phyloP scores from a whole-genome alignment of 2,797 vertebrate species.

The Acrossocheilus fasciatus region DNA sequence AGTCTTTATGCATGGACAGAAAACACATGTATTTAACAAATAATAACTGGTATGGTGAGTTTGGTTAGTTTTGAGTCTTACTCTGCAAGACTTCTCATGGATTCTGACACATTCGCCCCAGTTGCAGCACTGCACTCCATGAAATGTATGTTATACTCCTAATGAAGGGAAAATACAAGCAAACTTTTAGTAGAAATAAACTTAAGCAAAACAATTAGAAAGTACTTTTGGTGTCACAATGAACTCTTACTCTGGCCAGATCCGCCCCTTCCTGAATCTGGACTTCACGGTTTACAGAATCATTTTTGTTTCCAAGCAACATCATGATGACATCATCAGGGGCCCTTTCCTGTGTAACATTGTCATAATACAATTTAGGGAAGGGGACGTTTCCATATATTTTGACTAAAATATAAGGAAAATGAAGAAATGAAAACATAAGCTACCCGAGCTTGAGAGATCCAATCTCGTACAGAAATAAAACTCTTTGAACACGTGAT shows the following conservation, averaged over 20 bases:
- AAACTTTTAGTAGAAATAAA: not conserved
- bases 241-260: constrained; percentile 83
- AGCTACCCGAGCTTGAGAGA: constrained; percentile 86
- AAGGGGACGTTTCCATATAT: not conserved
- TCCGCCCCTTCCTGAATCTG: constrained; percentile 75
- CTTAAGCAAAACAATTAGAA: not conserved
- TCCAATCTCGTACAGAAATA: constrained; percentile 85
- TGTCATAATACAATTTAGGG: not conserved
- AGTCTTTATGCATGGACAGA: not conserved
- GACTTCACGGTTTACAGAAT: constrained; percentile 79
- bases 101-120: constrained; percentile 86
- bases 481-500: constrained; percentile 85
- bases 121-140: constrained; percentile 92
- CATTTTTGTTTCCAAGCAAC: constrained; percentile 92
- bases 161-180: not conserved
- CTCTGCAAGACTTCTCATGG: constrained; percentile 85
- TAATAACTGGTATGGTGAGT: not conserved
- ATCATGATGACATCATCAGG: constrained; percentile 76
- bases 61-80: constrained; percentile 69
- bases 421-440: not conserved
- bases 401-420: not conserved
- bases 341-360: constrained; percentile 79
- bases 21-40: constrained; percentile 9
- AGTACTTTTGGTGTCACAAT: not conserved
- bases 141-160: constrained; percentile 88